phyloP scores from a whole-genome alignment of 2,797 vertebrate genomes.

The Linurgus olivaceus region DNA sequence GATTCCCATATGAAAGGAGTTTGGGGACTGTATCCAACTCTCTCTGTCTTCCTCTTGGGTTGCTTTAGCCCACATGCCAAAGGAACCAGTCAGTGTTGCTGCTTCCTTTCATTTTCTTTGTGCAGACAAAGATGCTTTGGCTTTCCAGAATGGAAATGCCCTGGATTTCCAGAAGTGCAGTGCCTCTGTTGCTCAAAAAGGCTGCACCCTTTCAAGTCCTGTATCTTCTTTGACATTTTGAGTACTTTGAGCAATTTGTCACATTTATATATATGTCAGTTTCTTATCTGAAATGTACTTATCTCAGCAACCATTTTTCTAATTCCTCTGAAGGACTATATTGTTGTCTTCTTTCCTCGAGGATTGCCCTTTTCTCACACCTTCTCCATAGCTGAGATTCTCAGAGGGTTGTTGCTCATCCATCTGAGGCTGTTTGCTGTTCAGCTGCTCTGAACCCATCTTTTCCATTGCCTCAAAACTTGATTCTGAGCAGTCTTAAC shows the following conservation, averaged over 20 bases:
- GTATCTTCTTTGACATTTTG: background rate
- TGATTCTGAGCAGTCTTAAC: background rate
- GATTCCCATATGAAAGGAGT: constrained; percentile 26
- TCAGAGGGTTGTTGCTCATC: background rate
- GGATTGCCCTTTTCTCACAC: background rate
- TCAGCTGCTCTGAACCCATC: background rate
- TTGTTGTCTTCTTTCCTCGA: background rate
- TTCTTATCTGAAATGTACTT: background rate
- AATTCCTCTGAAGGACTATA: background rate
- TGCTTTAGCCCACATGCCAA: background rate
- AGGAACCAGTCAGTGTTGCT: background rate
- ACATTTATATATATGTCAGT: background rate
- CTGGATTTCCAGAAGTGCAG: background rate
- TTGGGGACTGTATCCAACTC: constrained; percentile 5
- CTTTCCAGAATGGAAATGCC: background rate
- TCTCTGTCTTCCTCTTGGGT: background rate
- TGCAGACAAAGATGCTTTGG: background rate
- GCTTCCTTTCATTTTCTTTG: background rate
- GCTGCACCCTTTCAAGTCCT: background rate
- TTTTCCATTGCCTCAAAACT: background rate
- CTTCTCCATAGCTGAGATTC: background rate
- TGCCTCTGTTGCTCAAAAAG: background rate
- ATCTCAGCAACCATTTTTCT: background rate
- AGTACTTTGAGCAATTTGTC: background rate
- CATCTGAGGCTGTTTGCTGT: background rate